Evolutionary conservation across 2,113 vertebrate species (phyloP), one percentile per base, ranked within the genome.

Genomic region (Recurvirostra avosetta): DNA sequence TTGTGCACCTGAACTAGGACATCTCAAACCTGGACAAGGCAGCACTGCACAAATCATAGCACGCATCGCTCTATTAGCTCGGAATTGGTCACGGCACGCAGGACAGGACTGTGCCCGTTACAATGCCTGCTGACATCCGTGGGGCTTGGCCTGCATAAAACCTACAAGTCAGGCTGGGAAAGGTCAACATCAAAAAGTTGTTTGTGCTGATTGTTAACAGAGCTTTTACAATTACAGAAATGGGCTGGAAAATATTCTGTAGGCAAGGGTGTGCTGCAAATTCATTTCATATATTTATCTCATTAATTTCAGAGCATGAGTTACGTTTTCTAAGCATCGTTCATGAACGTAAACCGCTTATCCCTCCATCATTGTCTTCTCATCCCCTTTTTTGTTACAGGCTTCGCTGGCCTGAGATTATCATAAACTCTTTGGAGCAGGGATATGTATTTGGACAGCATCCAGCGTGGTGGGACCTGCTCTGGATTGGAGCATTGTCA

Each of bases 21-120:
- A 29, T 22, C 21, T 7, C 40, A 50, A 53, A 23, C 7, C 5
- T 1, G 66, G 36, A 9, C 12, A 8, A 11, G 0, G 14, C 40
- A 55, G 14, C 27, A 6, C 18, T 27, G 43, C 43, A 77, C 8
- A 29, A 59, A 76, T 38, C 8, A 10, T 2, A 43, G 23, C 20
- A 7, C 0, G 2, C 14, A 7, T 68, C 2, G 0, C 45, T 34
- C 58, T 5, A 0, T 8, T 10, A 34, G 23, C 22, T 53, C 13
- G 41, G 91, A 25, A 43, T 12, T 34, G 8, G 6, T 36, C 4
- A 23, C 16, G 12, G 49, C 67, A 9, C 10, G 0, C 6, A 4
- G 66, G 52, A 15, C 27, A 49, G 47, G 47, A 27, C 66, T 8
- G 0, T 68, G 67, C 43, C 61, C 27, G 3, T 27, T 16, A 22